Evolutionary conservation across 2,113 vertebrate species (phyloP).

Genomic region (Sylvilagus bachmani): DNA sequence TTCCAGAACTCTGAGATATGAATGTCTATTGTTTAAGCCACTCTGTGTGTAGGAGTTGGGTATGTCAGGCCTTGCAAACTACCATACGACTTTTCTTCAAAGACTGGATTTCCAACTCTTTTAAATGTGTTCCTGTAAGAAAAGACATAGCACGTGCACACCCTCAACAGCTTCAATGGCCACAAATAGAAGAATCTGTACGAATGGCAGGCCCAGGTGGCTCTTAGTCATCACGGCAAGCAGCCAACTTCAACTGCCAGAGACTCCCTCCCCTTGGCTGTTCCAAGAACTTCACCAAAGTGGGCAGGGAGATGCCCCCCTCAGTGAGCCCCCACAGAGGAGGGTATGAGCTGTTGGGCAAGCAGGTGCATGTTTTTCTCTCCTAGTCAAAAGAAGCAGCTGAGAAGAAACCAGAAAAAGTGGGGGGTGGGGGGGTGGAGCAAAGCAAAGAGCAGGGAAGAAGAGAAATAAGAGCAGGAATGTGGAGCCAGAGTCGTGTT

Average conservation of each 20-base stretch:
- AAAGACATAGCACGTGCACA: neutral
- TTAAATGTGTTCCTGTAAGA: neutral
- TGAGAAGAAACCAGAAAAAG: conserved; percentile 6
- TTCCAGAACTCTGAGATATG: neutral
- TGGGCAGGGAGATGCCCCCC: neutral
- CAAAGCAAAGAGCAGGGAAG: fast-evolving
- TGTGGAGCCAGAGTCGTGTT: neutral
- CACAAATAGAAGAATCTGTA: conserved; percentile 57
- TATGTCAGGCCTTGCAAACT: neutral
- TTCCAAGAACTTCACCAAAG: conserved; percentile 46
- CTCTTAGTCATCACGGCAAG: conserved; percentile 68
- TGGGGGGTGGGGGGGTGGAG: neutral
- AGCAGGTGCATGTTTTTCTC: conserved; percentile 66
- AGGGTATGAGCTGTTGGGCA: neutral
- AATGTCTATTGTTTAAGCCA: neutral
- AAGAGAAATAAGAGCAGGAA: neutral
- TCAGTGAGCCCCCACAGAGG: neutral
- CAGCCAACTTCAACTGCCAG: conserved; percentile 56
- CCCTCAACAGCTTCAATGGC: conserved; percentile 30
- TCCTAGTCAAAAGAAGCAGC: conserved; percentile 13
- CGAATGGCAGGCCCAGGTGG: conserved; percentile 74
- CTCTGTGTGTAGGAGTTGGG: too few species aligned
- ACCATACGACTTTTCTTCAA: conserved; percentile 6
- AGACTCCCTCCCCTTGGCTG: conserved; percentile 45
- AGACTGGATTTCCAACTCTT: conserved; percentile 13